A percentile compares a stretch with the other conserved stretches of the same genome.
These are phyloP conservation scores for Acanthosoma haemorrhoidale DNA, from an alignment of 2,888 invertebrate genomes.

Conservation along the genomic window DNA sequence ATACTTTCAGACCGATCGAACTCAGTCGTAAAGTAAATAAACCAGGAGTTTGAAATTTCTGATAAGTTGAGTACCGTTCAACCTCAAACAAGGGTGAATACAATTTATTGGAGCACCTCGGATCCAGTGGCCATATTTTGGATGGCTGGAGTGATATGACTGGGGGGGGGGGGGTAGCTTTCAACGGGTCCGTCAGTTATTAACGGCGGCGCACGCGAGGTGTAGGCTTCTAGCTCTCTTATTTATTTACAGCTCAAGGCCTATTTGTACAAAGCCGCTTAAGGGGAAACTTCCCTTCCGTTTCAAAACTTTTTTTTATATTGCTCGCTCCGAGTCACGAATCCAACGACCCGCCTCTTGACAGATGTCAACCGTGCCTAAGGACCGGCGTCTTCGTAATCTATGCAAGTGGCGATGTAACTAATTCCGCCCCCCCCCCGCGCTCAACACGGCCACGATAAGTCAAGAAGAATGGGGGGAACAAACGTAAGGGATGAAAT, in stretches of 20 bases:
- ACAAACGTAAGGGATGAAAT: too few species aligned
- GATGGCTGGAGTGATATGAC: not conserved
- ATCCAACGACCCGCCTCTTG: not conserved
- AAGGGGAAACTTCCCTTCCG: not conserved
- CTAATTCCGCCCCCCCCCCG: too few species aligned
- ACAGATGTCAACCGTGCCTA: not conserved
- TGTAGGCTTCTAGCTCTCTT: not conserved
- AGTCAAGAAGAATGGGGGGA: too few species aligned
- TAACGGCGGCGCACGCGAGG: not conserved
- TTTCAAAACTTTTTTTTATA: not conserved
- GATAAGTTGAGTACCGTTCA: too few species aligned
- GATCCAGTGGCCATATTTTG: not conserved
- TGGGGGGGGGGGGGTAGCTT: not conserved
- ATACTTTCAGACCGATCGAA: too few species aligned
- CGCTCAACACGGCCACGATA: too few species aligned
- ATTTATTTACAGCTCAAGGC: not conserved
- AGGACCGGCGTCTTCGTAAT: too few species aligned
- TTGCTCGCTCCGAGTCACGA: not conserved
- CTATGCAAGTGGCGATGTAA: too few species aligned
- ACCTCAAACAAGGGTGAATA: too few species aligned
- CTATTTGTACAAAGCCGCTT: slow-evolving; percentile 1
- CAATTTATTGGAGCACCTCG: too few species aligned
- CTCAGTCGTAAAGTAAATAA: too few species aligned
- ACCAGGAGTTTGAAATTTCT: too few species aligned
- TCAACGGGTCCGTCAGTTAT: not conserved